Evolutionary conservation across 2,797 vertebrate species (phyloP), one percentile per base, ranked within the genome.

Genomic region (Darevskia mixta): DNA sequence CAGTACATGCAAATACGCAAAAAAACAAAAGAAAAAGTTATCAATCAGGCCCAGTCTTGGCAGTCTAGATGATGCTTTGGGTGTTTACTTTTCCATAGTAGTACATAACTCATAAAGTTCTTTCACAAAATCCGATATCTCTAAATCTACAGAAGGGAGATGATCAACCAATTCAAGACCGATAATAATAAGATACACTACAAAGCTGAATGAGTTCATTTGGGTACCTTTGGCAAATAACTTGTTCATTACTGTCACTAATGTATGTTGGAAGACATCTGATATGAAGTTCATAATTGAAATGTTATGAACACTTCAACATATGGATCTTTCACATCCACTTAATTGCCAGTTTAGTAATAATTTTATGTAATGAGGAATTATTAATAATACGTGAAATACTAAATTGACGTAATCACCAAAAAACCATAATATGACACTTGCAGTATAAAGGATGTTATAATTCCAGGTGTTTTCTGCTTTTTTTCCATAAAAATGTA

Each of bases 331-430:
- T 97, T 97, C 96, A 96, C 95, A 97, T 96, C 92, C 95, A 96
- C 95, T 97, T 97, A 97, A 97, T 97, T 96, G 94, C 95, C 94
- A 97, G 96, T 97, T 97, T 96, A 97, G 96, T 97, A 97, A 97
- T 97, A 97, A 97, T 97, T 97, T 96, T 96, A 97, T 94, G 92
- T 97, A 97, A 97, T 96, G 96, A 97, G 95, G 91, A 96, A 97
- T 97, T 97, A 97, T 97, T 97, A 97, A 97, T 97, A 97, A 96
- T 96, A 96, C 77, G 90, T 96, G 96, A 96, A 97, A 96, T 92
- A 96, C 90, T 95, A 97, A 97, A 97, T 97, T 97, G 96, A 97
- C 92, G 18, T 96, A 96, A 97, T 95, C 93, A 95, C 96, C 91
- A 94, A 95, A 96, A 97, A 97, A 93, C 10, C 88, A 0, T 96